Conservation (phyloP, 2,113 vertebrate species). For the Zapornia atra region DNA sequence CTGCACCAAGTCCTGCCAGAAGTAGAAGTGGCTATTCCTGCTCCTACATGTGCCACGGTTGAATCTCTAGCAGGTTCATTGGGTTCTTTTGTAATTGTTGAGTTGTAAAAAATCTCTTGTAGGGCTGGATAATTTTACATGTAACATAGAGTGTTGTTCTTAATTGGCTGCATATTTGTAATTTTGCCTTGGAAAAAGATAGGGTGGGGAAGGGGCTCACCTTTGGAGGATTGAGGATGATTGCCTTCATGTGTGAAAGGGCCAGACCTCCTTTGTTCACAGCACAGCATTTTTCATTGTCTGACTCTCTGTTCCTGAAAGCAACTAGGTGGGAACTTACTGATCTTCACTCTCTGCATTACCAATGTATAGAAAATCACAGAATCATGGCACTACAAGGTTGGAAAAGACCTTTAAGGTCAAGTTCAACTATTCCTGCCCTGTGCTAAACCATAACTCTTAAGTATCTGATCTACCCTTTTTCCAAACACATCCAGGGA, state of each 20-base stretch:
- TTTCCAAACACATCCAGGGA: too few species aligned
- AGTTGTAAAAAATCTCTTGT: neutral
- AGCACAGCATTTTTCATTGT: neutral
- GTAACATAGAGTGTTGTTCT: rapidly evolving
- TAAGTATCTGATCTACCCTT: too few species aligned
- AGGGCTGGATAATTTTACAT: neutral
- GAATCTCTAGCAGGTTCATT: neutral
- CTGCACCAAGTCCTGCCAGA: neutral
- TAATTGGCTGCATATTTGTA: neutral
- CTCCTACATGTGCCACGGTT: neutral
- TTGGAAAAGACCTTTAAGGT: too few species aligned
- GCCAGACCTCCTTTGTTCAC: neutral
- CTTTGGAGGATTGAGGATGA: neutral
- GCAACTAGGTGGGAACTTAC: neutral
- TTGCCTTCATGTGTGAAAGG: neutral
- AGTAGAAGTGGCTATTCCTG: neutral
- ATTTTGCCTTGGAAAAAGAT: neutral
- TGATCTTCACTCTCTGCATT: neutral
- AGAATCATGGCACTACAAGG: too few species aligned
- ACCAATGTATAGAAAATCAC: neutral
- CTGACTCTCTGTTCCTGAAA: neutral
- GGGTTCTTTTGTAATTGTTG: neutral
- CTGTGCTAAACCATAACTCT: too few species aligned
- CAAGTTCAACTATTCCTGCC: too few species aligned
- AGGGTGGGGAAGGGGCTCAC: neutral